Evolutionary conservation across 2,797 vertebrate genomes (phyloP), one percentile per base, ranked within the genome.

Genomic region (Oreochromis grahami): DNA sequence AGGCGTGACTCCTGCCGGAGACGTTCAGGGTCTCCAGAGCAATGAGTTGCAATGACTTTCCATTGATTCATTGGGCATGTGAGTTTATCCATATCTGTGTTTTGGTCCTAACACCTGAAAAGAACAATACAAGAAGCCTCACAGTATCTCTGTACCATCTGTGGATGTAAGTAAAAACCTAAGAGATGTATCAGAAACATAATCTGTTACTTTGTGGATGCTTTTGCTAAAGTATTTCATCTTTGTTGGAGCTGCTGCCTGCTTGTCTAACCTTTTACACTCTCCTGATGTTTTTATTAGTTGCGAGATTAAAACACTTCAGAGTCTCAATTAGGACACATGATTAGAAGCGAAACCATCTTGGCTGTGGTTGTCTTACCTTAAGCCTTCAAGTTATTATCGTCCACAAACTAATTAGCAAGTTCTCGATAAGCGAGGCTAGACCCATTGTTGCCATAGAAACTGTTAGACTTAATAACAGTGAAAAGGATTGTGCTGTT

Each of bases 331-430:
- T 94, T 93, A 92, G 87, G 79, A 88, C 79, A 87, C 74, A 74
- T 92, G 91, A 94, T 94, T 94, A 89, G 84, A 84, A 84, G 80
- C 76, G 76, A 94, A 91, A 89, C 93, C 88, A 86, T 93, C 88
- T 68, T 6, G 76, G 24, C 82, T 77, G 88, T 80, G 89, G 55
- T 88, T 90, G 91, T 85, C 94, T 95, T 93, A 91, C 85, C 93
- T 95, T 94, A 79, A 92, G 84, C 90, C 92, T 85, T 83, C 78
- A 68, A 94, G 89, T 94, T 94, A 92, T 95, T 94, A 95, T 93
- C 90, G 26, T 91, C 88, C 88, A 91, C 88, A 93, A 94, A 95
- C 95, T 94, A 95, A 90, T 94, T 94, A 93, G 88, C 89, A 85
- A 88, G 78, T 94, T 89, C 89, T 94, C 85, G 94, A 94, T 92